Percentiles rank a stretch among this genome's conserved stretches.
phyloP scores from a whole-genome alignment of 2,888 invertebrate species.

The Agrochola macilenta region DNA sequence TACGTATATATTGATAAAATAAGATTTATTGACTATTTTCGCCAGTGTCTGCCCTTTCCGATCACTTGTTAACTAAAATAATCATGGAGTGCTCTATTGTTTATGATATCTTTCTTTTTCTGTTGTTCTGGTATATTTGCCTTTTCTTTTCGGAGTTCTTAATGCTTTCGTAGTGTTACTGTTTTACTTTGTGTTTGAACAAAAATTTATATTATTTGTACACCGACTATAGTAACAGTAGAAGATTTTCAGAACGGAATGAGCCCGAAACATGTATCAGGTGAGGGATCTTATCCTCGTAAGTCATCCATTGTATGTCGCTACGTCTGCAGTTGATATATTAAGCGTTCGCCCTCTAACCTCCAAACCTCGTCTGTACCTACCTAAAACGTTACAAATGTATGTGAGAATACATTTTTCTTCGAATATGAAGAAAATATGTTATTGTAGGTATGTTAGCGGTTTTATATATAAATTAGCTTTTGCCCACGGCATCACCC shows the following conservation, averaged over 20 bases:
- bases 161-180: not conserved
- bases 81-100: slow-evolving; percentile 27
- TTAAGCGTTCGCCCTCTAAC: slow-evolving; percentile 37
- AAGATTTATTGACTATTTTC: slow-evolving; percentile 19
- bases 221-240: not conserved
- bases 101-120: slow-evolving; percentile 8
- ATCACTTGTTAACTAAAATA: slow-evolving; percentile 19
- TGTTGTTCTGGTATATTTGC: not conserved
- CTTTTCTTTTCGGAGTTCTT: not conserved
- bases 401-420: slow-evolving; percentile 28
- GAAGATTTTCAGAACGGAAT: slow-evolving; percentile 5
- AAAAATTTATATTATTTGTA: not conserved
- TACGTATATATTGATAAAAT: not conserved
- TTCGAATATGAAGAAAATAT: not conserved
- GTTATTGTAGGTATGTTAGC: not conserved
- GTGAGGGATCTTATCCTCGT: slow-evolving; percentile 42
- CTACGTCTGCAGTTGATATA: slow-evolving; percentile 51
- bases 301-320: slow-evolving; percentile 51
- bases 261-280: slow-evolving; percentile 12
- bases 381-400: slow-evolving; percentile 19
- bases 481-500: not conserved
- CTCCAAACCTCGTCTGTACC: not conserved
- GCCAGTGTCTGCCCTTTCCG: not conserved
- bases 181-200: slow-evolving; percentile 4
- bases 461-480: not conserved